Conservation (phyloP, 2,888 invertebrate genomes). For the Bugulina stolonifera region DNA sequence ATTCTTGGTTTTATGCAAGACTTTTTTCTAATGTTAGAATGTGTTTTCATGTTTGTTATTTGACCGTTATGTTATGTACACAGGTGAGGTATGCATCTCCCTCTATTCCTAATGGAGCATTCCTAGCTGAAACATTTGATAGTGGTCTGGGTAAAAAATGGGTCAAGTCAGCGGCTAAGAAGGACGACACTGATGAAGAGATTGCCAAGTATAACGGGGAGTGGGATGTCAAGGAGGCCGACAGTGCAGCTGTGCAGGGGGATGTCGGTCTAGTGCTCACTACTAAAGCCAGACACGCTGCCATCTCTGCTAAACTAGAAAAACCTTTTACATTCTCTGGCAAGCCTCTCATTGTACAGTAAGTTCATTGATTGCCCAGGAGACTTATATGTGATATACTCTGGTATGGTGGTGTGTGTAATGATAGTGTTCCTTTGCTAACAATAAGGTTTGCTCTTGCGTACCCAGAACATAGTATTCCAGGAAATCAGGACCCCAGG, state of each 20-base stretch:
- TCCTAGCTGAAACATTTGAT: constrained; percentile 83
- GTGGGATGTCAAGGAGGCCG: constrained; percentile 70
- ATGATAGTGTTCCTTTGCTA: no score
- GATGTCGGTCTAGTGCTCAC: constrained; percentile 84
- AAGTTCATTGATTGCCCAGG: no score
- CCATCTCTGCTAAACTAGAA: constrained; percentile 72
- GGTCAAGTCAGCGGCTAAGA: constrained; percentile 83
- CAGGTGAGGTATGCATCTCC: constrained; percentile 60
- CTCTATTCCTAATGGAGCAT: constrained; percentile 60
- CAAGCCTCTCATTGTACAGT: constrained; percentile 78
- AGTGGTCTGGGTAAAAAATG: constrained; percentile 62
- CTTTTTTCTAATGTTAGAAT: no score
- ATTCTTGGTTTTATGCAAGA: no score
- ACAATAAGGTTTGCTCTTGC: no score
- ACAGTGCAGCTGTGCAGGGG: constrained; percentile 69
- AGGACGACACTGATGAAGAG: constrained; percentile 75
- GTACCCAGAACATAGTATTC: no score
- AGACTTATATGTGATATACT: no score
- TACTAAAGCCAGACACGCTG: constrained; percentile 92
- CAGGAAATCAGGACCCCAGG: no score
- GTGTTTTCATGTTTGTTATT: no score
- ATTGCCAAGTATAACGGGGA: constrained; percentile 84
- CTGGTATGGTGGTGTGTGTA: no score
- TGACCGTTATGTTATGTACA: no score
- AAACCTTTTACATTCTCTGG: constrained; percentile 76